Conservation (phyloP, 2,888 invertebrate species). For the Strigamia maritima region DNA sequence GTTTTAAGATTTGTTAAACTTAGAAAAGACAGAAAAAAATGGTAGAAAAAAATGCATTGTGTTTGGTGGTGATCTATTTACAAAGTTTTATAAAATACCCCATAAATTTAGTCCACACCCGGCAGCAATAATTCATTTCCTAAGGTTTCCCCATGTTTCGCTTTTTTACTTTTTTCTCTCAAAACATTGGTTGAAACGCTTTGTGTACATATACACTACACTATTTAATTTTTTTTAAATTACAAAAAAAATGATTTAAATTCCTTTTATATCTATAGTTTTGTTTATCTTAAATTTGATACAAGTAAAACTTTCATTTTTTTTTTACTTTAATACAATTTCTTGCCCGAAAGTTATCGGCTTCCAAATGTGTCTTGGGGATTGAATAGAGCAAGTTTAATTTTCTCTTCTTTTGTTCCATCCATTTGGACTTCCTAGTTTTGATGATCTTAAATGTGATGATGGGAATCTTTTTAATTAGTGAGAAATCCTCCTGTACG, state of each 20-base stretch:
- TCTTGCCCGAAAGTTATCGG: not conserved
- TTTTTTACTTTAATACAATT: not conserved
- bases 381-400: not conserved
- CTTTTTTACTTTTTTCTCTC: not conserved
- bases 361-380: not conserved
- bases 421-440: slow-evolving; percentile 24
- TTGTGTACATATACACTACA: not conserved
- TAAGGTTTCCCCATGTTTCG: slow-evolving; percentile 30
- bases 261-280: too few relatives aligned
- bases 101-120: slow-evolving; percentile 32
- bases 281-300: not conserved
- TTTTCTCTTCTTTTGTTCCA: not conserved
- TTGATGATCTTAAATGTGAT: slow-evolving; percentile 28
- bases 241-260: too few relatives aligned
- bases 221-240: not conserved
- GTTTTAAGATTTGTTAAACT: slow-evolving; percentile 31
- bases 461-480: slow-evolving; percentile 25
- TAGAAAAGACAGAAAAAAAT: slow-evolving; percentile 22
- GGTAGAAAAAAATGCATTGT: not conserved
- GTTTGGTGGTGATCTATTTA: slow-evolving; percentile 34
- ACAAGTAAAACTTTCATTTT: not conserved
- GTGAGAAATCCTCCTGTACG: not conserved
- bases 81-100: slow-evolving; percentile 32
- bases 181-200: slow-evolving; percentile 16
- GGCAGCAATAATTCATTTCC: slow-evolving; percentile 34